Conservation (phyloP, 23 tunicate genomes). For the Aplidium turbinatum region DNA sequence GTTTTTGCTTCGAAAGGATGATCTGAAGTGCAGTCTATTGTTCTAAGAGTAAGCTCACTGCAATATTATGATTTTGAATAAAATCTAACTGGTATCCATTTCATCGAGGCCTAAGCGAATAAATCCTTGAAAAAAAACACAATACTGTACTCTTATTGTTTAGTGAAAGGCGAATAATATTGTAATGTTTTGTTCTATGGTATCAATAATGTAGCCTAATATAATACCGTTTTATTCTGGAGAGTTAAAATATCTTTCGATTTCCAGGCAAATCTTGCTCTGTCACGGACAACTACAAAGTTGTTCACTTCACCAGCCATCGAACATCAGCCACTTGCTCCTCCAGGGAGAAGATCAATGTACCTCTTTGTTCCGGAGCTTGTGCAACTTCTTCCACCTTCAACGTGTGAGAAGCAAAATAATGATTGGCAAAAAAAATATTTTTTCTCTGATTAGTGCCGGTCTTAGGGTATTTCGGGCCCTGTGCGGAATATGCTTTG, state of each 20-base stretch:
- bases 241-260: background rate
- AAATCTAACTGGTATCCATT: background rate
- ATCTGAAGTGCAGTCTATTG: too few species aligned
- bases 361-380: conserved; percentile 34
- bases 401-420: conserved; percentile 23
- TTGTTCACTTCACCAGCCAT: background rate
- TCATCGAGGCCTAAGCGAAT: background rate
- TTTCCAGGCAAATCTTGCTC: conserved; percentile 23
- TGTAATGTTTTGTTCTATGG: too few species aligned
- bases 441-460: too few species aligned
- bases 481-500: too few species aligned
- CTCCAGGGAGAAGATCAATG: background rate
- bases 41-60: too few species aligned
- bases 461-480: too few species aligned
- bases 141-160: too few species aligned
- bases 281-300: conserved; percentile 1
- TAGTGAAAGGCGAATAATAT: too few species aligned
- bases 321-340: conserved; percentile 21
- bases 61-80: background rate
- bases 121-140: too few species aligned
- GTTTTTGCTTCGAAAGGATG: too few species aligned
- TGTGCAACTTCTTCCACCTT: conserved; percentile 27
- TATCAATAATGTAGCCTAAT: too few species aligned
- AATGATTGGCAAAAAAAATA: background rate
- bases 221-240: background rate